Base-by-base conservation (phyloP, 2,888 invertebrate genomes). In the Leucania comma region DNA sequence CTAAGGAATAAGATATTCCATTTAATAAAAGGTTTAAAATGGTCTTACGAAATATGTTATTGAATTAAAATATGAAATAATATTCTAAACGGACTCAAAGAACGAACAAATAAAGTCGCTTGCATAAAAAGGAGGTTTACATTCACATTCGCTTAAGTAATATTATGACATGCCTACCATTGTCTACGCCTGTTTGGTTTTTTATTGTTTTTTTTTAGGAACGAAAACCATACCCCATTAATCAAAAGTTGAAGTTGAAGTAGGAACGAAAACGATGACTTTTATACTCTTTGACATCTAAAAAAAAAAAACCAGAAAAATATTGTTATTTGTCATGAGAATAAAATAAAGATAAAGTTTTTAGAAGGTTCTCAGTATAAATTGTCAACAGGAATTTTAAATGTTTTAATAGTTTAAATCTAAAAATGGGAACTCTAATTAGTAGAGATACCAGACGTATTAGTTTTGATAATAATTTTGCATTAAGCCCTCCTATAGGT, bases 401-500 rank as follows among this genome's bases (percentile, higher is more conserved):
- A 73, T 68, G 3, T 68, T n/a, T 60, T 32, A 66, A 32, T 57
- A 9, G 75, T n/a, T 60, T 66, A 78, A 77, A 62, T 70, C 68
- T 35, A 35, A 84, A 61, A 83, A 95, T 95, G 95, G 95, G 95
- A 61, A 88, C 87, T 72, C 77, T 91, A 77, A 74, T 87, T 62
- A 93, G 91, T 81, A 93, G 86, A 85, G 92, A 94, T 80, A 93
- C 94, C 48, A 90, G 95, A 78, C 91, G 94, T 59, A 92, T 95
- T 46, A 95, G 94, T 90, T 94, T 95, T 88, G 92, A 95, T 80
- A 95, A 95, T 77, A 93, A 88, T 29, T 91, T 93, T 85, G 90
- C 90, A 22, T 64, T 93, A 63, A 88, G 86, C 76, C 88, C 94
- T 59, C 87, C 90, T 58, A 82, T 94, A 74, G 69, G 84, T 62